A percentile compares a stretch with the other conserved stretches of the same genome.
phyloP scores from a whole-genome alignment of 2,797 vertebrate species.

The Lepus townsendii region DNA sequence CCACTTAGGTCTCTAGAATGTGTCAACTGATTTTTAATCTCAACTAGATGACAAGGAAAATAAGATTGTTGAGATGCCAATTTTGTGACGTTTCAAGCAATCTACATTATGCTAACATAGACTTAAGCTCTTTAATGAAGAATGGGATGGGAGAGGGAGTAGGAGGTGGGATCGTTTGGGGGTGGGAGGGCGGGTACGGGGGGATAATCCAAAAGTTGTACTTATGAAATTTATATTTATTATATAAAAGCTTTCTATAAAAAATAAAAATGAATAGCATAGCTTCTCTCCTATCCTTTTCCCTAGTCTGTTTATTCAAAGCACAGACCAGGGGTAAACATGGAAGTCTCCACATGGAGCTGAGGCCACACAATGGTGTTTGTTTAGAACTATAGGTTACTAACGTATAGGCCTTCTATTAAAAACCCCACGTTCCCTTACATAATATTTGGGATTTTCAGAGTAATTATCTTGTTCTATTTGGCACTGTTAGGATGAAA shows the following conservation, averaged over 20 bases:
- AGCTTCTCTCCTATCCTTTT: background rate
- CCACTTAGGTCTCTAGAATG: background rate
- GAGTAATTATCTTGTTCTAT: conserved; percentile 68
- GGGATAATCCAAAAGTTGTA: too few species aligned
- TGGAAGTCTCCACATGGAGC: background rate
- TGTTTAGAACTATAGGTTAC: background rate
- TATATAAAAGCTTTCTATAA: too few species aligned
- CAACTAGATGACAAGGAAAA: background rate
- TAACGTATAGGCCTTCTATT: background rate
- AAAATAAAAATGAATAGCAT: background rate
- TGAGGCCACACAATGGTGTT: too few species aligned
- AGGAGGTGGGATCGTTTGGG: too few species aligned
- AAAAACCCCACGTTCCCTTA: conserved; percentile 58
- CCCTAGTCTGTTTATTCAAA: conserved; percentile 1
- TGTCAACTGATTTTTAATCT: conserved; percentile 7
- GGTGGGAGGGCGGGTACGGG: too few species aligned
- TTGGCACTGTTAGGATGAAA: conserved; percentile 65
- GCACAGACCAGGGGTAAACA: background rate
- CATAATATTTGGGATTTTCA: conserved; percentile 54
- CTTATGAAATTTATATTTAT: too few species aligned
- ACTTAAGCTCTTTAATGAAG: background rate
- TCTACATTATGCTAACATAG: background rate
- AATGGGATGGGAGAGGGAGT: too few species aligned
- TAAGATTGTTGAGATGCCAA: background rate
- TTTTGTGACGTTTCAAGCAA: conserved; percentile 12